Conservation (phyloP, 2,113 vertebrate genomes). For the Smithornis capensis region DNA sequence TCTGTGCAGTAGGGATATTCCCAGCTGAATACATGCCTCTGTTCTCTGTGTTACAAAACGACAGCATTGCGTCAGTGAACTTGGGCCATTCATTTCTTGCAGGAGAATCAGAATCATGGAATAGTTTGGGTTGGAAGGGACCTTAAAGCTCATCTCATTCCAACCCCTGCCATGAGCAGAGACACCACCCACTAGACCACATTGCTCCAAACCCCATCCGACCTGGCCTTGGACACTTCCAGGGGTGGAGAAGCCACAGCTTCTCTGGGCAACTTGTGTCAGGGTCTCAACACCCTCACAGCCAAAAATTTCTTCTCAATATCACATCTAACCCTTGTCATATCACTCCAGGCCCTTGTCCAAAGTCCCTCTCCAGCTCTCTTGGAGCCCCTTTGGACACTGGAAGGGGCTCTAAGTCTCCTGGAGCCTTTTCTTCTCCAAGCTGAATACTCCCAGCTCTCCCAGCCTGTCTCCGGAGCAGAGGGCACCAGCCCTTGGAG, state of each 20-base stretch:
- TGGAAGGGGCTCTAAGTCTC: background rate
- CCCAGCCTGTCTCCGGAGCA: background rate
- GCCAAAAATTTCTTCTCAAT: background rate
- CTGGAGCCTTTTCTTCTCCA: background rate
- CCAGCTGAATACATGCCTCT: background rate
- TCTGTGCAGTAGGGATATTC: background rate
- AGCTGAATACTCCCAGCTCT: background rate
- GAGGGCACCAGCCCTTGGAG: background rate
- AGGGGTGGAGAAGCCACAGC: background rate
- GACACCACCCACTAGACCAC: background rate
- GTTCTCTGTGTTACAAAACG: background rate
- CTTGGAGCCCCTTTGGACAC: background rate
- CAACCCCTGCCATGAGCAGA: background rate
- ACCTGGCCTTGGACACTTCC: background rate
- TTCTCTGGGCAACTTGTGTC: background rate
- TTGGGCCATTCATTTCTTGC: background rate
- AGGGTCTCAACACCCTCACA: background rate
- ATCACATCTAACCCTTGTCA: background rate
- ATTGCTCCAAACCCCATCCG: background rate
- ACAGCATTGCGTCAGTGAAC: rapidly evolving
- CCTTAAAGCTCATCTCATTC: background rate
- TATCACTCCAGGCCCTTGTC: background rate
- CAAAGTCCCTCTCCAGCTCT: background rate
- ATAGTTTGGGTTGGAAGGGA: background rate
- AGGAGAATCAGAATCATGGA: background rate